Percentiles rank a stretch among this genome's conserved stretches.
phyloP scores from a whole-genome alignment of 2,797 vertebrate species.

The Scolopax bukidnonensis region DNA sequence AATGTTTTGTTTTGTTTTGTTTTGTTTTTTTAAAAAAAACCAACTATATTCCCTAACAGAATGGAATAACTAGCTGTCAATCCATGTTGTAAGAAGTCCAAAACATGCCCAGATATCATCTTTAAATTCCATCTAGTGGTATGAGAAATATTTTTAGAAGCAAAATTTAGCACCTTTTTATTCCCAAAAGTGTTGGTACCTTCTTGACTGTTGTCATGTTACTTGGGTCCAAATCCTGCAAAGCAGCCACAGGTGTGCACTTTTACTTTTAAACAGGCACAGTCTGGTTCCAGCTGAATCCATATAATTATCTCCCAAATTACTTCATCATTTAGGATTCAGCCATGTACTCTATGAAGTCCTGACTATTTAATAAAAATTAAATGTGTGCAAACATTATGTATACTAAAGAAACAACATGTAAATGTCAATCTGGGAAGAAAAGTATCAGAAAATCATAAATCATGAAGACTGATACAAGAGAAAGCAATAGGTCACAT shows the following conservation, averaged over 20 bases:
- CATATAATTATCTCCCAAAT: slow-evolving; percentile 49
- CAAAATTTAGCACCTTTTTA: not conserved
- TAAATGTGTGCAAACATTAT: slow-evolving; percentile 10
- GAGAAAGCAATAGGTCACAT: not conserved
- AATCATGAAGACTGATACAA: not conserved
- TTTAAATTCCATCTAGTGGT: not conserved
- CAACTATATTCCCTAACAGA: not conserved
- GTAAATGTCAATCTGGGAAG: not conserved
- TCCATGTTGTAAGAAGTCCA: not conserved
- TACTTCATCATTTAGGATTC: slow-evolving; percentile 54
- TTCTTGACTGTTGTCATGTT: slow-evolving; percentile 44
- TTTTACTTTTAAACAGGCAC: slow-evolving; percentile 21
- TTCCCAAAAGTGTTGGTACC: not conserved
- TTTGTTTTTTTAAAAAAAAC: not conserved
- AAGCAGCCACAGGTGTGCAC: not conserved
- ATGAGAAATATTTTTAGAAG: slow-evolving; percentile 20
- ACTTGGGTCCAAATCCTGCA: slow-evolving; percentile 49
- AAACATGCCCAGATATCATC: not conserved
- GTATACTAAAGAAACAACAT: not conserved
- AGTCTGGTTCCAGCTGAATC: slow-evolving; percentile 9
- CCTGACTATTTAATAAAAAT: slow-evolving; percentile 12
- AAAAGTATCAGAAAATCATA: not conserved
- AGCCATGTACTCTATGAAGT: not conserved
- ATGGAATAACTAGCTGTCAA: not conserved
- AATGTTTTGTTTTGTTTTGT: not conserved